Base-by-base conservation (phyloP, 2,888 invertebrate genomes). In the Salticus scenicus region DNA sequence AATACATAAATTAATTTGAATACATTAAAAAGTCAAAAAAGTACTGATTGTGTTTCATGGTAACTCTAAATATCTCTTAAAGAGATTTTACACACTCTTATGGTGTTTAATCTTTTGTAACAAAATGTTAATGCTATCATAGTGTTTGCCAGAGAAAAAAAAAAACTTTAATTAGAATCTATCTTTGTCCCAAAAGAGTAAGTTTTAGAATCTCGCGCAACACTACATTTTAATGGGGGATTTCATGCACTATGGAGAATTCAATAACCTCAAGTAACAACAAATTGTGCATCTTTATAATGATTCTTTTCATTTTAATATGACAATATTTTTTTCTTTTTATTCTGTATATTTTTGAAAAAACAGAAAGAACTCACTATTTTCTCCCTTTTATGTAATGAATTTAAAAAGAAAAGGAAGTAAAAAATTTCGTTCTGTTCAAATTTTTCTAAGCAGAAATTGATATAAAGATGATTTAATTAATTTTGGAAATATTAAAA, bases 101-200 rank as follows among this genome's bases (percentile, higher is more conserved):
- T 47, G 47, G 17, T 47, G 47, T n/a, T 47, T 47, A 47, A 47
- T 47, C 47, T 47, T 47, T 47, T 47, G 47, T 47, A 47, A 47
- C 47, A 47, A n/a, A 47, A 47, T n/a, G 17, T 47, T 47, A 47
- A 47, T 47, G 47, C 17, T 17, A 17, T 12, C 47, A n/a, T n/a
- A 10, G 12, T 12, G 17, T n/a, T 17, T 17, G 7, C 17, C 10
- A 47, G 17, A 47, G 10, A 47, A 47, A 47, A 47, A 47, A 47
- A n/a, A n/a, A n/a, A 47, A 47, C 2, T 17, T 47, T 12, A 47
- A 12, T 47, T 12, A 7, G 2, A 47, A 12, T 17, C 17, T 17
- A 17, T 17, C 47, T 17, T 17, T 47, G 10, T 2, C 47, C 17
- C 47, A 17, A 2, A 12, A n/a, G 47, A 47, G 17, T 47, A 47